A percentile compares a stretch with the other conserved stretches of the same genome.
These are phyloP conservation scores for Micropoecilia bifurca DNA, from an alignment of 2,797 vertebrate species.

Conservation along the genomic window DNA sequence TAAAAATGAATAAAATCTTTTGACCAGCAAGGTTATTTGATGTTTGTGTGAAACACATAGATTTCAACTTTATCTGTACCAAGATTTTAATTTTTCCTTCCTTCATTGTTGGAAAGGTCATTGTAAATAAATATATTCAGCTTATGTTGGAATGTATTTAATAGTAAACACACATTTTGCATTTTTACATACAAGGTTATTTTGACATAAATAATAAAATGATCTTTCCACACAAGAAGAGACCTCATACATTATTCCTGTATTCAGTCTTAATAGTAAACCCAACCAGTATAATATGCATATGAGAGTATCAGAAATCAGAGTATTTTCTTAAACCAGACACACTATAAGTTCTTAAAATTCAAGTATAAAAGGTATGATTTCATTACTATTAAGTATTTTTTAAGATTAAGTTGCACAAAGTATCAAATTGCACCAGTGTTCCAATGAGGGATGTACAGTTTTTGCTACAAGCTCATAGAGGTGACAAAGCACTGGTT, in stretches of 20 bases:
- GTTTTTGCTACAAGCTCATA: not conserved
- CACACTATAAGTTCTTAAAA: not conserved
- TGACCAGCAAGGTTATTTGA: slow-evolving; percentile 49
- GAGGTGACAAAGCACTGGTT: not conserved
- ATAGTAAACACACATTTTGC: not conserved
- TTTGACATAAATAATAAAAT: not conserved
- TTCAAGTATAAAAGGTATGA: not conserved
- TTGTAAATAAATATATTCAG: not conserved
- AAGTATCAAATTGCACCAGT: not conserved
- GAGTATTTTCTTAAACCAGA: not conserved
- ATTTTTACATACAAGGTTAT: not conserved
- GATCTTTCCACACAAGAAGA: not conserved
- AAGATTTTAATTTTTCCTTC: slow-evolving; percentile 1
- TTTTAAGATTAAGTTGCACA: not conserved
- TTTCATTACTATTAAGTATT: not conserved
- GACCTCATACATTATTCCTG: not conserved
- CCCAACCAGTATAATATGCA: not conserved
- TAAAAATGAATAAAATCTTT: slow-evolving; percentile 52
- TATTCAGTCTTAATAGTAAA: not conserved
- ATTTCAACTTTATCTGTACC: slow-evolving; percentile 10
- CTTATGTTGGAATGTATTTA: not conserved
- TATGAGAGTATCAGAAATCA: not conserved
- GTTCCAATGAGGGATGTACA: not conserved
- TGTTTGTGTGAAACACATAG: slow-evolving; percentile 10
- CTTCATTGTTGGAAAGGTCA: not conserved